phyloP scores from a whole-genome alignment of 2,797 vertebrate species.

The Cuculus canorus region DNA sequence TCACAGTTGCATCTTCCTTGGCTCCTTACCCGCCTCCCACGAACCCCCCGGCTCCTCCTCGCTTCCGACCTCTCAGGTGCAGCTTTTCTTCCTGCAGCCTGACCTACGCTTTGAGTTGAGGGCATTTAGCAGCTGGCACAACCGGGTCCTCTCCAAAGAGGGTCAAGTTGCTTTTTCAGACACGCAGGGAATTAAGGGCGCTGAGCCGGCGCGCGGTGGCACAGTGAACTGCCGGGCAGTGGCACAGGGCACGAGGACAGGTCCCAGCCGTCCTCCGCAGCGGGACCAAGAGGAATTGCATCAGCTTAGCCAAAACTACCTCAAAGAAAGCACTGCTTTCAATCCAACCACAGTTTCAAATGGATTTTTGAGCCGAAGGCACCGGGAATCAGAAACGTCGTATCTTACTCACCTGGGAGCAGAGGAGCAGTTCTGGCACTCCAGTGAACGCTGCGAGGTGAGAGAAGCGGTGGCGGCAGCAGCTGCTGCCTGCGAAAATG shows the following conservation, averaged over 20 bases:
- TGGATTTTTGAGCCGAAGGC: neutral
- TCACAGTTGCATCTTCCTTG: accelerated
- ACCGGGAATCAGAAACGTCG: accelerated
- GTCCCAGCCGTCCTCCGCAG: neutral
- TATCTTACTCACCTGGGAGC: neutral
- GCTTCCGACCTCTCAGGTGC: neutral
- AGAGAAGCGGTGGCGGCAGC: neutral
- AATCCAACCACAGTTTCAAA: accelerated
- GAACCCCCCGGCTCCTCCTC: neutral
- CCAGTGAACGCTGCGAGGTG: accelerated
- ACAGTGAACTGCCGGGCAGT: neutral
- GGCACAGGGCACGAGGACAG: neutral
- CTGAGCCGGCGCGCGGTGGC: accelerated
- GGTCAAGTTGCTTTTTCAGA: neutral
- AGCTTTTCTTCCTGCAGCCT: neutral
- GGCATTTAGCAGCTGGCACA: neutral
- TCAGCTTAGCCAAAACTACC: neutral
- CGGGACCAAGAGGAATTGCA: neutral
- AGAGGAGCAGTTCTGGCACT: neutral
- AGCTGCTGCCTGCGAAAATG: neutral
- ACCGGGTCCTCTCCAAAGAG: neutral
- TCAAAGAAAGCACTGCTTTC: neutral
- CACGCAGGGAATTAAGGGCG: neutral
- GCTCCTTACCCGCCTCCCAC: neutral
- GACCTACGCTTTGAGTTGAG: neutral